A percentile compares a stretch with the other conserved stretches of the same genome.
Evolutionary conservation across 2,113 vertebrate species (phyloP).

Genomic region (Emydura subglobosa): DNA sequence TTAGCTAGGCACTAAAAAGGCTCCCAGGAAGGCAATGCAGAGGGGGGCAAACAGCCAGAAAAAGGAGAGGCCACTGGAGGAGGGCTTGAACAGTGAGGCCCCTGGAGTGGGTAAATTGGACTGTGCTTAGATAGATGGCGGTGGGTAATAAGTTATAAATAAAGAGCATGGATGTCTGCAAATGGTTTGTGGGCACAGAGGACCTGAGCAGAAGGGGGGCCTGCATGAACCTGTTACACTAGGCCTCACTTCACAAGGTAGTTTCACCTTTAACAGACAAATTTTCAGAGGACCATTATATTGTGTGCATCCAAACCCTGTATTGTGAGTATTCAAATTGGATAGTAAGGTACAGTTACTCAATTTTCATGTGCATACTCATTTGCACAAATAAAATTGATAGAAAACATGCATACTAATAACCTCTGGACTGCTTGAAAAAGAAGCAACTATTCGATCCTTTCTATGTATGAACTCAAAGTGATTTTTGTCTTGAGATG

Average conservation of each 20-base stretch:
- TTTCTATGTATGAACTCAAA: slow-evolving; percentile 11
- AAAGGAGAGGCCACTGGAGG: too few relatives aligned
- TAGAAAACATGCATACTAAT: accelerated
- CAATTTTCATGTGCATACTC: background rate
- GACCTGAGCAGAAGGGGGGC: too few relatives aligned
- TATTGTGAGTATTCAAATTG: background rate
- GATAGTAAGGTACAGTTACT: background rate
- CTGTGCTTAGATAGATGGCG: too few relatives aligned
- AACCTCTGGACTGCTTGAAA: background rate
- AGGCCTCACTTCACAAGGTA: background rate
- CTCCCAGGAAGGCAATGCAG: too few relatives aligned
- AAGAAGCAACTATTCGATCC: background rate
- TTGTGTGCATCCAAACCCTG: background rate
- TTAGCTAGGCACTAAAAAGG: too few relatives aligned
- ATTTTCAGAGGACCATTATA: background rate
- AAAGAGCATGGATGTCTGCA: too few relatives aligned
- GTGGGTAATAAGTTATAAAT: too few relatives aligned
- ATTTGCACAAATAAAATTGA: background rate
- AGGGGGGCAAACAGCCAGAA: too few relatives aligned
- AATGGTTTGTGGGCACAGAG: too few relatives aligned
- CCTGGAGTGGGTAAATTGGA: too few relatives aligned
- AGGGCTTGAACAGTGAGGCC: too few relatives aligned
- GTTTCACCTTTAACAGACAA: background rate
- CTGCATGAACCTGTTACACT: too few relatives aligned
- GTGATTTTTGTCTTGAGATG: background rate